Base-by-base conservation (phyloP, 2,113 vertebrate species). In the Crotalus horridus region DNA sequence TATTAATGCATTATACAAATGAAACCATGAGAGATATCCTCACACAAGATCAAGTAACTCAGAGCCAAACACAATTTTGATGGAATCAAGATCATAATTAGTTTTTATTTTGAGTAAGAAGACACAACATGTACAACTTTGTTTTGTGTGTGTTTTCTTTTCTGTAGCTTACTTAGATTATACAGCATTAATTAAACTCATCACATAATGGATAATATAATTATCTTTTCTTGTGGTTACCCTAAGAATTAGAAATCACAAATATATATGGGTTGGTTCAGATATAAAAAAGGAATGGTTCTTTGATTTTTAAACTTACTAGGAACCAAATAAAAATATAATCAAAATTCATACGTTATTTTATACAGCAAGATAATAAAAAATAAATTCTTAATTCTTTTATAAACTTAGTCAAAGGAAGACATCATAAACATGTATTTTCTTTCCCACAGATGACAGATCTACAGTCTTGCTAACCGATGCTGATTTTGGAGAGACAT, bases 381-480 rank as follows among this genome's bases (percentile, higher is more conserved):
- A 39, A 81, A 89, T 43, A 61, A 87, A 23, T 43, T 51, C 11
- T 86, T 92, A 56, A 56, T 91, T 55, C 17, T 91, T 26, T 56
- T 91, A 55, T 39, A 64, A 55, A 24, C 54, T 55, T 39, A 58
- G 23, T 55, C 21, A 92, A 51, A 92, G 46, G 46, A 33, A 69
- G 23, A 33, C 53, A 89, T 85, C 56, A 56, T 33, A 48, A 33
- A 92, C 94, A 6, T 87, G 26, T 88, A 74, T 87, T 53, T 87
- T 88, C 24, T 94, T 61, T 46, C 89, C 95, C 92, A 1, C 86
- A 99, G 99, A 99, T 39, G 99, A 99, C 96, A 98, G 99, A 94
- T 99, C 99, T 23, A 99, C 99, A 0, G 99, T 99, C 94, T 97
- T 99, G 96, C 92, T 99, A 96, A 99, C 99, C 0, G 99, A 99